Base-by-base conservation (phyloP, 1,140 invertebrate species). In the Lysiphlebus fabarum region DNA sequence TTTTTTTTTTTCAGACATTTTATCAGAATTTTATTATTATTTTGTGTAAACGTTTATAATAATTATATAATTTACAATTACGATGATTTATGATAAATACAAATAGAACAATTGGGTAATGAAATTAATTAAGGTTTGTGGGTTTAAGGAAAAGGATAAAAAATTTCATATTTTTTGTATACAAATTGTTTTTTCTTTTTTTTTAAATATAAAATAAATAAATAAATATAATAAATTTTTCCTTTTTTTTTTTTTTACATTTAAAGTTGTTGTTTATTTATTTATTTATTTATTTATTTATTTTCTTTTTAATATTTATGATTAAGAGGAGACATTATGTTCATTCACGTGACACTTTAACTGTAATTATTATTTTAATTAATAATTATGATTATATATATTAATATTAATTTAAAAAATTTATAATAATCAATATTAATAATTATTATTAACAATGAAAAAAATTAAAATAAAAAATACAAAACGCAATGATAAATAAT, bases 41-140 rank as follows among this genome's bases (percentile, higher is more conserved):
- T 76, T 79, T 71, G 76, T 79, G 76, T 78, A 79, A 79, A 79
- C 76, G 76, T 77, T 79, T 78, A 77, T 78, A 79, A 79, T 79
- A 78, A 79, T 77, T 74, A 79, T 74, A 79, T 77, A 79, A 79
- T 79, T 78, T 79, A 79, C 77, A 79, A 78, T 79, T 79, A 79
- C 74, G 77, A 78, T 78, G 77, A 69, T 71, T 73, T 74, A 78
- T 77, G 76, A 79, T 77, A 77, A 76, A 77, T 79, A 79, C 75
- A 79, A 79, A 78, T 78, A 78, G 76, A 79, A 76, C 70, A 75
- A 77, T 69, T 56, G 66, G 64, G 66, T 6, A 8, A n/a, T n/a
- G 45, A 38, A 26, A 36, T 42, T 43, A 53, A 34, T 40, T 56
- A 11, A 43, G 60, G n/a, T n/a, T n/a, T n/a, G n/a, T n/a, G 64